Evolutionary conservation across 2,797 vertebrate species (phyloP), one percentile per base, ranked within the genome.

Genomic region (Lindbergichthys nudifrons): DNA sequence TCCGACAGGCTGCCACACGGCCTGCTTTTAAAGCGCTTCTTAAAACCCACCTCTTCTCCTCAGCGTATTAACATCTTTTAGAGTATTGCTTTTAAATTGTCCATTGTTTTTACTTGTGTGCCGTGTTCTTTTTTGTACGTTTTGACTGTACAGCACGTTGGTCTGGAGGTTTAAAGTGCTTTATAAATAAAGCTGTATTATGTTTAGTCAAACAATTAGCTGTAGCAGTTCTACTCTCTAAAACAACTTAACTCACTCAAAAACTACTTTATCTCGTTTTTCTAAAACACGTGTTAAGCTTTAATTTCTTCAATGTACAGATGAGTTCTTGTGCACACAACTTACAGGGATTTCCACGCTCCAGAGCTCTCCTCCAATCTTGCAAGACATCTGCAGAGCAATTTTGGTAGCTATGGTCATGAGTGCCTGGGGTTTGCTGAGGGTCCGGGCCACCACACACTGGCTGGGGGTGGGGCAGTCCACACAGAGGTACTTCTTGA

Each of bases 351-450:
- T 97, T 69, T 99, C 97, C 1, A 99, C 93, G 2, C 94, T 95
- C 98, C 98, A 99, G 13, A 99, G 96, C 50, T 99, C 98, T 80
- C 98, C 98, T 21, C 98, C 97, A 95, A 99, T 97, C 92, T 99
- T 99, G 88, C 97, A 99, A 70, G 96, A 96, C 90, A 99, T 97
- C 87, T 99, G 98, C 60, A 99, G 86, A 12, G 95, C 96, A 2
- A 99, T 97, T 92, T 99, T 99, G 3, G 97, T 97, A 5, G 95
- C 96, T n/a, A 99, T 88, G 0, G 96, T 95, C 96, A 97, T 94
- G 57, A 96, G 86, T 0, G 94, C 88, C 79, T 97, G 96, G 15
- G 95, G 95, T 39, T 93, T 95, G 84, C 94, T 94, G 45, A 99
- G 69, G 4, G 97, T 99, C 0, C 96, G 96, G 15, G 96, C 89